Evolutionary conservation across 1,140 invertebrate species (phyloP), one percentile per base, ranked within the genome.

Genomic region (Cephus cinctus): DNA sequence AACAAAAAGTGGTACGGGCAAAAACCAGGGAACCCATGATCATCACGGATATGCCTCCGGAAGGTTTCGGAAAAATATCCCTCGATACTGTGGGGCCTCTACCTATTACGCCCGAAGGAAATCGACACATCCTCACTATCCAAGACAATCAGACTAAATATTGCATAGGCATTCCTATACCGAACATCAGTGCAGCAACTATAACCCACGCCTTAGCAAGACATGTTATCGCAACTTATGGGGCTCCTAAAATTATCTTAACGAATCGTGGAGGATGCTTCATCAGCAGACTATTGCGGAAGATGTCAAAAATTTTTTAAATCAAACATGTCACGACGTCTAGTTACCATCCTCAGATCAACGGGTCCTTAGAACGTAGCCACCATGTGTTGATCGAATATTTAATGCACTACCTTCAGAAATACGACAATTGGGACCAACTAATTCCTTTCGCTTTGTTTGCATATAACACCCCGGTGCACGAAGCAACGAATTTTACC

Each of bases 101-200:
- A 3, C 25, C 27, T 0, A 30, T 42, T 43, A 54, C 61, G 35
- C 15, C 34, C 5, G 12, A 16, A 1, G 60, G 58, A 18, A 69
- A 69, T 47, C 48, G 52, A 45, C 67, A 59, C 46, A 47, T 72
- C 22, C 30, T 70, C 6, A 65, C 66, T 5, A n/a, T 62, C 11
- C 63, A 69, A 54, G 62, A 67, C 45, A 56, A 62, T 44, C 38
- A 71, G 5, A 63, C 62, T 0, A 73, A 70, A 56, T 71, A 59
- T 50, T 53, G 50, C 0, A 39, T 47, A 18, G 60, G 63, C 0
- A 41, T 56, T 6, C 50, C 61, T 2, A 3, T 71, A 2, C 43
- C 41, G 3, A 53, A 42, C 42, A 50, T 59, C 11, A 51, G 58
- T 30, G 27, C 60, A 11, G 36, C 50, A 32, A 56, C 57, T 16